Evolutionary conservation across 2,113 vertebrate species (phyloP).

Genomic region (Odocoileus hemionus): DNA sequence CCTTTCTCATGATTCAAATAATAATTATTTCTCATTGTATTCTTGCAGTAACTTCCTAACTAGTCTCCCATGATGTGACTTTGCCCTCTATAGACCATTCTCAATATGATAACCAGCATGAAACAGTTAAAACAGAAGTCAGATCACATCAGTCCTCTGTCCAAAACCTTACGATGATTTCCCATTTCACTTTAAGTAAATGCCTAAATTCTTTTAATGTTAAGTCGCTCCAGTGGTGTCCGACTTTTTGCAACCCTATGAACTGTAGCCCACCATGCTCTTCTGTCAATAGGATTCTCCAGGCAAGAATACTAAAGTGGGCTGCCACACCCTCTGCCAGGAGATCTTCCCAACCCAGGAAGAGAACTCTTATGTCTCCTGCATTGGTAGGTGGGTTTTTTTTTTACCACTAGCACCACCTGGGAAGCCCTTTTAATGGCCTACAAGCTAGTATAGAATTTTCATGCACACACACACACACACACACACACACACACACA

Average conservation of each 20-base stretch:
- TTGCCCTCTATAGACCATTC: background rate
- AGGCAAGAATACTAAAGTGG: background rate
- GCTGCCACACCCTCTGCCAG: background rate
- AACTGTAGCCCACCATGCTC: background rate
- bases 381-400: background rate
- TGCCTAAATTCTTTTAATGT: background rate
- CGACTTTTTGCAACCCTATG: background rate
- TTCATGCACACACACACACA: background rate
- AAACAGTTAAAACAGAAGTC: background rate
- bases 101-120: background rate
- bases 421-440: background rate
- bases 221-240: background rate
- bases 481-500: background rate
- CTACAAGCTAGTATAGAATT: background rate
- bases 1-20: background rate
- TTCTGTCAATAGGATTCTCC: background rate
- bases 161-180: background rate
- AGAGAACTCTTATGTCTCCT: background rate
- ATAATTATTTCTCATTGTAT: background rate
- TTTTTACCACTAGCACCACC: background rate
- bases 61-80: background rate
- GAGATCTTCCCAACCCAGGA: background rate
- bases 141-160: background rate
- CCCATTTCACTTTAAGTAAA: background rate
- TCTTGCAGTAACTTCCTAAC: background rate